Percentiles rank a stretch among this genome's conserved stretches.
These are phyloP conservation scores for Hyposmocoma kahamanoa DNA, from an alignment of 1,140 invertebrate species.

Conservation along the genomic window DNA sequence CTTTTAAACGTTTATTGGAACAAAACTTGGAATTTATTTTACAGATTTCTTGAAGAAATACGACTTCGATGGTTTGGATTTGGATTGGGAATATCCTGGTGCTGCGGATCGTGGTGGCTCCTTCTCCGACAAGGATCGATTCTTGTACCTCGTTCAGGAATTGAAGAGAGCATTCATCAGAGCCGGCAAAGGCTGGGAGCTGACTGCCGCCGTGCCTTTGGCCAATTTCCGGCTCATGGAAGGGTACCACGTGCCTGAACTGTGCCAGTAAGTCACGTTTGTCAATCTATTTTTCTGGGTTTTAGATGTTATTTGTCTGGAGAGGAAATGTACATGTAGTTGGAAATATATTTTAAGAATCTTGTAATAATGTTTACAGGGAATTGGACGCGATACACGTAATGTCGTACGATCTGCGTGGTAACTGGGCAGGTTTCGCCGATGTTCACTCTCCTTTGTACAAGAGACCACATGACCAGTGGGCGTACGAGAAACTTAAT, in stretches of 20 bases:
- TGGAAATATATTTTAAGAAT: too few species aligned
- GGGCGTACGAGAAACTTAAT: constrained; percentile 90
- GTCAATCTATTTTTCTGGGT: background rate
- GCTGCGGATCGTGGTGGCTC: constrained; percentile 89
- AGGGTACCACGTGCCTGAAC: constrained; percentile 90
- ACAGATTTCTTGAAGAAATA: constrained; percentile 84
- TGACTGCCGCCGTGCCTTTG: constrained; percentile 90
- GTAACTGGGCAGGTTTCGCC: constrained; percentile 93
- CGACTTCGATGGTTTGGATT: constrained; percentile 86
- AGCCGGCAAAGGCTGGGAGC: constrained; percentile 84
- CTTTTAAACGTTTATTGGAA: too few species aligned
- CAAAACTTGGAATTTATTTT: constrained; percentile 9
- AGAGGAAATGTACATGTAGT: too few species aligned
- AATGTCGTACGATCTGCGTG: constrained; percentile 93
- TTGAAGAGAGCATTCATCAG: constrained; percentile 84
- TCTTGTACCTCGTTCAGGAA: constrained; percentile 89
- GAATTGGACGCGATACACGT: constrained; percentile 87
- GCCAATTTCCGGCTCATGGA: constrained; percentile 89
- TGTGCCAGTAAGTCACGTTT: constrained; percentile 82
- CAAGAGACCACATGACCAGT: constrained; percentile 88
- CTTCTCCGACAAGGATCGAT: constrained; percentile 87
- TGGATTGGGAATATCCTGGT: constrained; percentile 92
- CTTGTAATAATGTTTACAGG: too few species aligned
- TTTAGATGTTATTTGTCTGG: background rate
- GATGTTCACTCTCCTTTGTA: constrained; percentile 91